Base-by-base conservation (phyloP, 2,113 vertebrate genomes). In the Tringa solitaria region DNA sequence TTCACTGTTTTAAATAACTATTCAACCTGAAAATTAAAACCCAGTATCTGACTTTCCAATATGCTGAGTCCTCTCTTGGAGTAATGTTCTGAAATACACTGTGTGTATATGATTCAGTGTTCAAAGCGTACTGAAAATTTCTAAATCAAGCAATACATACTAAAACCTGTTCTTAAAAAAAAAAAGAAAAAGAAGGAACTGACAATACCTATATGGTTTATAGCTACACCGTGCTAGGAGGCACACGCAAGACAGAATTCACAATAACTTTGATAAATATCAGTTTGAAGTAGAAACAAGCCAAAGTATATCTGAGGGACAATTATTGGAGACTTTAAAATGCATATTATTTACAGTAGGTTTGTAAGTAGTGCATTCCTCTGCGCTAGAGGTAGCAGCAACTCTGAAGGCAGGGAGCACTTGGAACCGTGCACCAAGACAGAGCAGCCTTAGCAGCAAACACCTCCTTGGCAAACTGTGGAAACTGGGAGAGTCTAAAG, bases 1-100 rank as follows among this genome's bases (percentile, higher is more conserved):
- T 97, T 97, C 85, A 93, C 81, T 96, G 67, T 97, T 95, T 97
- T 96, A 97, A 98, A 96, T 96, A 97, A 97, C 93, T 97, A 85
- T 85, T 97, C 95, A 98, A 96, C 87, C 96, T 89, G 95, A 98
- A 98, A 97, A 98, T 98, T 97, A 98, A 97, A 97, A 86, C 81
- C 48, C 91, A 69, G 95, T 94, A 96, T 95, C 90, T 96, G 90
- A 96, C 93, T 96, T 97, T 97, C 84, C 97, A 96, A 96, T 96
- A 94, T 84, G 82, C 94, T 69, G 51, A 96, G 93, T 87, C 88
- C 87, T 93, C 80, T 95, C 86, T 93, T 85, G 83, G 57, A 96
- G 79, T 93, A 96, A 97, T 53, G 21, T 95, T 93, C 89, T 79
- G 86, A 98, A 97, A 97, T 96, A 96, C 73, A 93, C 43, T 81